These are phyloP conservation scores for Microctenopoma lineatum DNA, from an alignment of 2,797 vertebrate species.

Conservation along the genomic window DNA sequence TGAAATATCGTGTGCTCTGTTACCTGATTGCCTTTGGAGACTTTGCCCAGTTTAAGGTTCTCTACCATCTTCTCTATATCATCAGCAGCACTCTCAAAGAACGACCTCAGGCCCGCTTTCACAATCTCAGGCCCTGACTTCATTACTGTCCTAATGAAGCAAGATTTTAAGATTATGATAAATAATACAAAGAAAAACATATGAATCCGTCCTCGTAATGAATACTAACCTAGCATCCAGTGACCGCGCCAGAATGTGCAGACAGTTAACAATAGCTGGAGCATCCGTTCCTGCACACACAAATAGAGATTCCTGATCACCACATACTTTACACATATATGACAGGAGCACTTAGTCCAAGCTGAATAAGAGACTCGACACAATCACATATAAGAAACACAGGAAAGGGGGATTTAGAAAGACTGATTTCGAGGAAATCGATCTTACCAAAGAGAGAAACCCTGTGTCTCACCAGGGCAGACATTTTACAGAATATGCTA, in stretches of 20 bases:
- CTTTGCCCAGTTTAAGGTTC: conserved; percentile 93
- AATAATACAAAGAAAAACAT: not conserved
- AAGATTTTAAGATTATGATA: not conserved
- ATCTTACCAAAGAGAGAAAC: conserved; percentile 95
- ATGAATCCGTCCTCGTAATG: not conserved
- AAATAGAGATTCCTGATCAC: conserved; percentile 28
- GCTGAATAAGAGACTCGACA: not conserved
- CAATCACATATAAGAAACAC: not conserved
- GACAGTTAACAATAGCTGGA: conserved; percentile 92
- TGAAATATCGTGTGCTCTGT: not conserved
- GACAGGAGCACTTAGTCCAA: not conserved
- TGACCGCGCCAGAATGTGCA: conserved; percentile 93
- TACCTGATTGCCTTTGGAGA: conserved; percentile 90
- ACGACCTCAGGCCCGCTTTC: conserved; percentile 92
- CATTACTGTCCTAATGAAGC: conserved; percentile 90
- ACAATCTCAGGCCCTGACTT: conserved; percentile 97
- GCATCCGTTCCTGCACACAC: conserved; percentile 89
- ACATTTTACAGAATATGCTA: conserved; percentile 97
- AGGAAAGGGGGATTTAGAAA: conserved; percentile 29
- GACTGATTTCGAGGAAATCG: conserved; percentile 12
- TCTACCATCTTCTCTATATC: conserved; percentile 98
- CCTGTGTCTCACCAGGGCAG: conserved; percentile 93
- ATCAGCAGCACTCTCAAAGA: conserved; percentile 94
- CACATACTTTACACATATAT: not conserved
- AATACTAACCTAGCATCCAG: conserved; percentile 89